Base-by-base conservation (phyloP, 2,113 vertebrate genomes). In the Taxidea taxus region DNA sequence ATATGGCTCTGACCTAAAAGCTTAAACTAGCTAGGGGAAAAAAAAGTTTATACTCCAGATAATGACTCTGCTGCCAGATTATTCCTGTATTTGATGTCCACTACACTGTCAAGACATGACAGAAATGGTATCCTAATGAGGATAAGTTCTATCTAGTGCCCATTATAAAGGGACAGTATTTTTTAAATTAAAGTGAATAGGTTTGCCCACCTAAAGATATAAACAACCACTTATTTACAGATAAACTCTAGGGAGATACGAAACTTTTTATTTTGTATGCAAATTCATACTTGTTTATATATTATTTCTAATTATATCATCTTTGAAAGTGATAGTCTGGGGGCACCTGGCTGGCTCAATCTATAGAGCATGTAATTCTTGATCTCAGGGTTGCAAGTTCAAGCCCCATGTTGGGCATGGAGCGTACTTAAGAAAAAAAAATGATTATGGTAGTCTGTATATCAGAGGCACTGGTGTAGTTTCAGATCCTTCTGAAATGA, bases 401-500 rank as follows among this genome's bases (percentile, higher is more conserved):
- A 47, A 77, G 74, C 42, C 42, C 42, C 74, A 77, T 47, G 7
- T 47, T 77, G 74, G 42, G 42, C 42, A 77, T 77, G 42, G 74
- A 47, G 42, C 42, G 29, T 77, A 77, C 74, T 77, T 77, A 31
- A 77, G 15, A 47, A 77, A 75, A 47, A 44, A 74, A 27, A 74
- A 75, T 2, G 18, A 37, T 21, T 37, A 90, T 66, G 27, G 39
- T 75, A 54, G 20, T 82, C 25, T 74, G 3, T 42, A n/a, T 78
- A 60, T 86, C 31, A 93, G 91, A 42, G 37, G 4, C 51, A 47
- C 7, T 54, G n/a, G 7, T 83, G 13, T 78, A 37, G 85, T 92
- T 95, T 92, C 39, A 49, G 12, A 29, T 93, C 37, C 47, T 86
- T 72, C 80, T 80, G 86, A 93, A 74, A 95, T 92, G 42, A 91